A percentile compares a stretch with the other conserved stretches of the same genome.
phyloP scores from a whole-genome alignment of 2,888 invertebrate genomes.

The Lepidochrysops patricia region DNA sequence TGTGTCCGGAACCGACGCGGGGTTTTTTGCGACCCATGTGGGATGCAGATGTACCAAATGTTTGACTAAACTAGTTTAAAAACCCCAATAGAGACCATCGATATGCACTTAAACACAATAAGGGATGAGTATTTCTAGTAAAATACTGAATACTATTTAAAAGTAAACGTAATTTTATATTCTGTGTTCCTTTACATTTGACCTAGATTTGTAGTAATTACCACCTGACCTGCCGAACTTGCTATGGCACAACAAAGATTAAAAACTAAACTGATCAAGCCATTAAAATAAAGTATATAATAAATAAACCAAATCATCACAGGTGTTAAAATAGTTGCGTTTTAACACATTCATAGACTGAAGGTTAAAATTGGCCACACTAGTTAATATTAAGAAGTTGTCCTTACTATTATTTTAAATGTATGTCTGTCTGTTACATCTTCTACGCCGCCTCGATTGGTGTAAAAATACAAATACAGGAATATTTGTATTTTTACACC shows the following conservation, averaged over 20 bases:
- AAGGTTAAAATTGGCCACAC: not conserved
- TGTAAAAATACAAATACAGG: too few species aligned
- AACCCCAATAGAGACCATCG: too few species aligned
- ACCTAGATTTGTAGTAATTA: not conserved
- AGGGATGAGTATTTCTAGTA: too few species aligned
- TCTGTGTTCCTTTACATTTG: too few species aligned
- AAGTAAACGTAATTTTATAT: too few species aligned
- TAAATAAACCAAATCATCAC: not conserved
- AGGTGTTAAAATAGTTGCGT: not conserved
- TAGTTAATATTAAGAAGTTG: too few species aligned
- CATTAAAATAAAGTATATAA: not conserved
- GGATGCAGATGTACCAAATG: not conserved
- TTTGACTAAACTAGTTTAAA: too few species aligned
- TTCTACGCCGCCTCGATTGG: too few species aligned
- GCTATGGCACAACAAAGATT: not conserved
- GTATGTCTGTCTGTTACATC: too few species aligned
- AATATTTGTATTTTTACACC: too few species aligned
- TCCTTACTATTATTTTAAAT: too few species aligned
- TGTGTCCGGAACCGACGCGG: not conserved
- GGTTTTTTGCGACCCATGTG: not conserved
- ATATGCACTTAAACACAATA: not conserved
- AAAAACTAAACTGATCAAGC: not conserved
- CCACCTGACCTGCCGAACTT: not conserved
- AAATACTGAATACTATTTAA: too few species aligned
- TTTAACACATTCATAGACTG: not conserved